Evolutionary conservation across 2,113 vertebrate genomes (phyloP).

Genomic region (Clarias batrachus): DNA sequence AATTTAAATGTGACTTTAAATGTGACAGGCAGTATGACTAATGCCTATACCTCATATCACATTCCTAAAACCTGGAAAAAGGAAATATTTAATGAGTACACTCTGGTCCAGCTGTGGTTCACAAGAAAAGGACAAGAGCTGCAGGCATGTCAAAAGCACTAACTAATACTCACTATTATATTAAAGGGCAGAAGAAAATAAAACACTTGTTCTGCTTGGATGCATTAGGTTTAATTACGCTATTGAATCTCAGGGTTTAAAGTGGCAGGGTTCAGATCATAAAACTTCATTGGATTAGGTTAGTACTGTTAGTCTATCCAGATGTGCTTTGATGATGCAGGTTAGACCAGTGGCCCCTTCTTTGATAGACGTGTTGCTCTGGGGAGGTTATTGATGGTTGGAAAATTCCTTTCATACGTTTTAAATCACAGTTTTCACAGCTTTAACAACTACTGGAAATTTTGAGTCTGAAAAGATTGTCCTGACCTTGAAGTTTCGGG

Average conservation of each 20-base stretch:
- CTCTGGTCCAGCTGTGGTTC: background rate
- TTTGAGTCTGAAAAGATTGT: background rate
- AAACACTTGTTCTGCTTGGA: background rate
- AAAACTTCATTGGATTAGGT: background rate
- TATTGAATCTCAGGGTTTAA: background rate
- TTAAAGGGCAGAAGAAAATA: background rate
- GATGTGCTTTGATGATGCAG: background rate
- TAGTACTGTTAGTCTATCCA: background rate
- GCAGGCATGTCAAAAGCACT: background rate
- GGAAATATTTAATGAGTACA: background rate
- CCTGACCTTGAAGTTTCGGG: background rate
- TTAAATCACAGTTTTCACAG: background rate
- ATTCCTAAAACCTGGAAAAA: background rate
- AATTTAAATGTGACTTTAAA: background rate
- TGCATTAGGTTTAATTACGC: slow-evolving; percentile 1
- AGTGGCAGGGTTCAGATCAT: background rate
- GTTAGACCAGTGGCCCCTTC: background rate
- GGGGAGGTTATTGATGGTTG: background rate
- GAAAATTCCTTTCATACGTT: background rate
- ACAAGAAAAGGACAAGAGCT: background rate
- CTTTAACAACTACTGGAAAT: background rate
- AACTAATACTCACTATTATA: background rate
- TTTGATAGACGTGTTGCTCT: background rate
- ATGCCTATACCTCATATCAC: background rate
- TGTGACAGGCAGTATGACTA: no score